These are phyloP conservation scores for Xanthorhoe spadicearia DNA, from an alignment of 2,888 invertebrate genomes.

Conservation along the genomic window DNA sequence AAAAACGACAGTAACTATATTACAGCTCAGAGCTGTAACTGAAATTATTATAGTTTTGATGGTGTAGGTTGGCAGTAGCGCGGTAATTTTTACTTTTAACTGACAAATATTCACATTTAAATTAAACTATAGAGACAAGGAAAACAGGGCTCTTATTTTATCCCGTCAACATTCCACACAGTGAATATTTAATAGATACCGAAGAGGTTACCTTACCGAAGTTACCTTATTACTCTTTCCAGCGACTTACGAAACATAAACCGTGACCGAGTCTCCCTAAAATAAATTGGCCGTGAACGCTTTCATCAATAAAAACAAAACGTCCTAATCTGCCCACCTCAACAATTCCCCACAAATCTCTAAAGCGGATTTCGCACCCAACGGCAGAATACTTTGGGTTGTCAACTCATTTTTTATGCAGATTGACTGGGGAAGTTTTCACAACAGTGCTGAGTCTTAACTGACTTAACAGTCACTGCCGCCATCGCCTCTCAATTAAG, in stretches of 20 bases:
- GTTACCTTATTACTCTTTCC: constrained; percentile 15
- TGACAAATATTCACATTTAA: not conserved
- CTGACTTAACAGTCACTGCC: constrained; percentile 56
- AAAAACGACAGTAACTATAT: too few species aligned
- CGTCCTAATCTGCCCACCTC: constrained; percentile 29
- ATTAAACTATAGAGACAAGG: constrained; percentile 7
- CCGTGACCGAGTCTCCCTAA: constrained; percentile 11
- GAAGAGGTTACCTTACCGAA: too few species aligned
- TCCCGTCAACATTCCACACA: constrained; percentile 11
- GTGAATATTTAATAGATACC: constrained; percentile 23
- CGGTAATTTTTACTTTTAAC: not conserved
- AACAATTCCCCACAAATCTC: constrained; percentile 35
- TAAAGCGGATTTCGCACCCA: constrained; percentile 58
- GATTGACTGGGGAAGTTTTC: constrained; percentile 64
- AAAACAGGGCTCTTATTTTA: constrained; percentile 7
- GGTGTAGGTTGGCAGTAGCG: not conserved
- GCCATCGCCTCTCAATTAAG: constrained; percentile 56
- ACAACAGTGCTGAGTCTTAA: constrained; percentile 55
- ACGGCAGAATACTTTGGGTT: constrained; percentile 48
- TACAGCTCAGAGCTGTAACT: not conserved
- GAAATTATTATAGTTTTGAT: not conserved
- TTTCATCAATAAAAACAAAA: constrained; percentile 30
- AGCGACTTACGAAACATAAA: constrained; percentile 22
- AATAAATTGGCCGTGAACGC: constrained; percentile 25
- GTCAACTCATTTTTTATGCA: constrained; percentile 69